Evolutionary conservation across 2,888 invertebrate genomes (phyloP).

Genomic region (Pyralis farinalis): DNA sequence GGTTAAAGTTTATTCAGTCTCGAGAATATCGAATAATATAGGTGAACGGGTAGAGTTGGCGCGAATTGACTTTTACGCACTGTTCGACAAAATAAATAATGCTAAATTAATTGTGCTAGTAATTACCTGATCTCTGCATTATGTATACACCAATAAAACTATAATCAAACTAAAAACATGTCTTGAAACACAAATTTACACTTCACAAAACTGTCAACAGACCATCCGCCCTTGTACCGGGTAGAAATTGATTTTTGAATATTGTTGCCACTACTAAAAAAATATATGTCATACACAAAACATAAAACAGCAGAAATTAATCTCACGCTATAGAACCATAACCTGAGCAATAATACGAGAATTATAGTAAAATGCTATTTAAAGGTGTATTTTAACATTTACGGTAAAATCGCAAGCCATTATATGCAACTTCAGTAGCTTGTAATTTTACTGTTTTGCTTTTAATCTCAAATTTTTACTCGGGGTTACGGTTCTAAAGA

Average conservation of each 20-base stretch:
- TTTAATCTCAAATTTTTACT: too few relatives aligned
- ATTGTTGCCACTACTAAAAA: conserved; percentile 40
- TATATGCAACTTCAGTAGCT: too few relatives aligned
- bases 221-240: conserved; percentile 58
- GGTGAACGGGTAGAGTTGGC: conserved; percentile 21
- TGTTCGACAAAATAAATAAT: conserved; percentile 12
- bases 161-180: conserved; percentile 67
- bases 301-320: too few relatives aligned
- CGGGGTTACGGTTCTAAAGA: too few relatives aligned
- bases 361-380: too few relatives aligned
- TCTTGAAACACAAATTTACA: conserved; percentile 54
- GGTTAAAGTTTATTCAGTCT: too few relatives aligned
- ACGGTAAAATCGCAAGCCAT: too few relatives aligned
- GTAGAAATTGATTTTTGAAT: conserved; percentile 47
- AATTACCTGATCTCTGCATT: conserved; percentile 76
- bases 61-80: conserved; percentile 24
- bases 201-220: conserved; percentile 68
- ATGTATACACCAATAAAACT: conserved; percentile 43
- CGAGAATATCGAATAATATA: too few relatives aligned
- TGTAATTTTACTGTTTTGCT: too few relatives aligned
- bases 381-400: too few relatives aligned
- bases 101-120: conserved; percentile 1
- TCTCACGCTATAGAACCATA: too few relatives aligned
- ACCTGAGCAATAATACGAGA: too few relatives aligned
- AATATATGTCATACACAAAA: conserved; percentile 1